Evolutionary conservation across 2,888 invertebrate species (phyloP), one percentile per base, ranked within the genome.

Genomic region (Timema podura): DNA sequence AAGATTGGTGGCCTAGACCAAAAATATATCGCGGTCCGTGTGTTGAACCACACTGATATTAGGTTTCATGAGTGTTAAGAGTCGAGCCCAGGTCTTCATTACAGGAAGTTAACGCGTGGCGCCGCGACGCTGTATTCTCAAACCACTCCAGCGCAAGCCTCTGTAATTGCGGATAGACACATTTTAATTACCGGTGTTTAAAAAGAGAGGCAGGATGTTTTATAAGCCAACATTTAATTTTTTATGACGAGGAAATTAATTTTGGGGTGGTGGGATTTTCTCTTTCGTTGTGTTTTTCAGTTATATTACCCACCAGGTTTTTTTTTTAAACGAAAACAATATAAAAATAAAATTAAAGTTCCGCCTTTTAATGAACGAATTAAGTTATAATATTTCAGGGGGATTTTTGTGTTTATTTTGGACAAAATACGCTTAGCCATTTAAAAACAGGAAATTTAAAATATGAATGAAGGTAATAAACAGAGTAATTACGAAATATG

Each of bases 171-270:
- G 68, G 72, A 70, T 70, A 72, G 70, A 64, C 59, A 70, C 70
- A 70, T 72, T 72, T 72, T 72, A 72, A 72, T 72, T 70, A 72
- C 72, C 72, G 72, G 70, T 68, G 65, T 65, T 68, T 59, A 44
- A 59, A n/a, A 44, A 16, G 59, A 59, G 44, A 16, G 16, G 59
- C 15, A 6, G 59, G 59, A 59, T 44, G 16, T 72, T 70, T 72
- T 70, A 64, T 70, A 72, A 59, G 30, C 59, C 59, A 70, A 66
- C 72, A 68, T 51, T 72, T 70, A 72, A 72, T 72, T 72, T 70
- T 72, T 72, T 70, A 72, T 72, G 54, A 70, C 66, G 70, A 70
- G 72, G 72, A 72, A 72, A 72, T 72, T 72, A 72, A 72, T 72
- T 70, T 72, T 64, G 68, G 66, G 70, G 69, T 69, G 54, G 7